These are phyloP conservation scores for Synanthedon andrenaeformis DNA, from an alignment of 2,888 invertebrate genomes.

Conservation along the genomic window DNA sequence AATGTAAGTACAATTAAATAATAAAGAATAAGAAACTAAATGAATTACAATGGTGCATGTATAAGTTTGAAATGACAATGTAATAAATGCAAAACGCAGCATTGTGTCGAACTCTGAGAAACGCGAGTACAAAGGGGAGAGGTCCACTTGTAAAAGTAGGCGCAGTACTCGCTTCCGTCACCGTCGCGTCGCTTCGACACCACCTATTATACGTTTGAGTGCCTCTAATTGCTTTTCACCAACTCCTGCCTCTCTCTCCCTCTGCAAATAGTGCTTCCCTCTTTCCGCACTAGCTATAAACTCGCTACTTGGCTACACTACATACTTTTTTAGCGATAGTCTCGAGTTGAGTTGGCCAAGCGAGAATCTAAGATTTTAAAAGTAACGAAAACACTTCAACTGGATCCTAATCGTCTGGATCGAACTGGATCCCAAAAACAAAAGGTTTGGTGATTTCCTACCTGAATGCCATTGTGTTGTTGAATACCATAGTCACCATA, in stretches of 20 bases:
- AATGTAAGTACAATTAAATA: too few species aligned
- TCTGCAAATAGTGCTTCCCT: background rate
- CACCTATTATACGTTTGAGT: conserved; percentile 25
- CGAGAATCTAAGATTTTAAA: too few species aligned
- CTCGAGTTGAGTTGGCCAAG: too few species aligned
- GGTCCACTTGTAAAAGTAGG: background rate
- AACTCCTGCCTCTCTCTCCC: conserved; percentile 8
- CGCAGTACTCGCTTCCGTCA: background rate
- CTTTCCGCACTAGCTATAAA: background rate
- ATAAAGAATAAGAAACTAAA: too few species aligned
- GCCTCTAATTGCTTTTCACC: conserved; percentile 27
- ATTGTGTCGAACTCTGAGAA: background rate
- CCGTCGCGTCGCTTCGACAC: background rate
- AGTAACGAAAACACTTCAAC: too few species aligned
- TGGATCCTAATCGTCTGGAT: too few species aligned
- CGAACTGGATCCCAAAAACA: too few species aligned
- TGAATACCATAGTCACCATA: too few species aligned
- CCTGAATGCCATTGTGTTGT: too few species aligned
- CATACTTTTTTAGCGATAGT: too few species aligned
- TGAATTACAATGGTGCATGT: too few species aligned
- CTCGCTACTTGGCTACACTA: background rate
- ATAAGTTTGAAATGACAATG: background rate
- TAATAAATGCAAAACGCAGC: background rate
- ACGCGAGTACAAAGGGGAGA: background rate
- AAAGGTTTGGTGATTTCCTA: too few species aligned